Evolutionary conservation across 2,888 invertebrate species (phyloP).

Genomic region (Cerceris ruficornis): DNA sequence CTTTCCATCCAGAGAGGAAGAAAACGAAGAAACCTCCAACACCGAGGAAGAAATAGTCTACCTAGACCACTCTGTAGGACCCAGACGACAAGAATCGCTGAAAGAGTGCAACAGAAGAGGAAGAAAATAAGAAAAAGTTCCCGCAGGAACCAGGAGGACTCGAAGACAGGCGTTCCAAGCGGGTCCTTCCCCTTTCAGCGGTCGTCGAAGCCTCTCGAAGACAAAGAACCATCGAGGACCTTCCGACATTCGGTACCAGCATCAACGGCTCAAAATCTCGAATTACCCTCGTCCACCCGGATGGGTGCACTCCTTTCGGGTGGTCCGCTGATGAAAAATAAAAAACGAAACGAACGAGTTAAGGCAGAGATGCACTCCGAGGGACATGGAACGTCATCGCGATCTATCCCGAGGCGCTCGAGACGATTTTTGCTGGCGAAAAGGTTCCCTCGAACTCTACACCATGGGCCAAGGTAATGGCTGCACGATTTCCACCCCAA

Average conservation of each 20-base stretch:
- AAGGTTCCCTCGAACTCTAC: slow-evolving; percentile 48
- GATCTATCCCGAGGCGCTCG: no score
- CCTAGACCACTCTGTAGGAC: no score
- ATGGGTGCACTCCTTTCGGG: slow-evolving; percentile 64
- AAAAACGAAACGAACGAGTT: background rate
- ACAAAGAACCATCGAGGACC: slow-evolving; percentile 38
- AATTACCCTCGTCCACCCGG: slow-evolving; percentile 56
- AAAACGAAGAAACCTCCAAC: no score
- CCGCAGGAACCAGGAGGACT: background rate
- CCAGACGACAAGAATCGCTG: background rate
- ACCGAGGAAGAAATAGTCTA: no score
- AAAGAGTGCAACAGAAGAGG: background rate
- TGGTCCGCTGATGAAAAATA: slow-evolving; percentile 58
- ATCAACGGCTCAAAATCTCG: slow-evolving; percentile 51
- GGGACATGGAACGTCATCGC: no score
- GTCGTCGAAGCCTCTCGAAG: slow-evolving; percentile 19
- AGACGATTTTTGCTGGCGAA: no score
- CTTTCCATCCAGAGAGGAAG: no score
- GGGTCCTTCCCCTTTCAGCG: slow-evolving; percentile 12
- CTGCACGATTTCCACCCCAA: slow-evolving; percentile 45
- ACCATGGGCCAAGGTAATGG: slow-evolving; percentile 57
- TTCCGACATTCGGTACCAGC: slow-evolving; percentile 48
- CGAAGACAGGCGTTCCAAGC: slow-evolving; percentile 2
- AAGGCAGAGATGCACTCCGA: background rate
- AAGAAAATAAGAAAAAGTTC: background rate